These are phyloP conservation scores for Thalassaphorura encarpata DNA, from an alignment of 1,140 invertebrate species.

Conservation along the genomic window DNA sequence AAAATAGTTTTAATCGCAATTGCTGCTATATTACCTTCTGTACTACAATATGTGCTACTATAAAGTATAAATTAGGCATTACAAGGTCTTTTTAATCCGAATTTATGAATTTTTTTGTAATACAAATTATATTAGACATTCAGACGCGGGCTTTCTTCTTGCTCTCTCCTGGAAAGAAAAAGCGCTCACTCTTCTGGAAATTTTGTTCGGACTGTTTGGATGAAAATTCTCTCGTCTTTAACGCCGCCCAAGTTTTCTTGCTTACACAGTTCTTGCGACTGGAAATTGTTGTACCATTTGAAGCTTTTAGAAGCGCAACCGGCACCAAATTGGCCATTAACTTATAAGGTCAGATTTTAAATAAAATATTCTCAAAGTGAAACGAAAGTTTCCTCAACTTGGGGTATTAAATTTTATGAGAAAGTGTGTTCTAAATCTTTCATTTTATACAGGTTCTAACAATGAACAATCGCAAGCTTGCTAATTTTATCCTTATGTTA, in stretches of 20 bases:
- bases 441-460: constrained; percentile 18
- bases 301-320: constrained; percentile 60
- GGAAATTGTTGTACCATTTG: constrained; percentile 40
- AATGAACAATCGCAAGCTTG: constrained; percentile 26
- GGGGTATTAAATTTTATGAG: neutral
- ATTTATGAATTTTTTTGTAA: too few species aligned
- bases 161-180: constrained; percentile 18
- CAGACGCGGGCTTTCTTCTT: constrained; percentile 26
- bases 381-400: neutral
- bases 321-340: constrained; percentile 58
- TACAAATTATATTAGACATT: constrained; percentile 11
- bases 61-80: too few species aligned
- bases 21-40: too few species aligned
- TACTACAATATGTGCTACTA: too few species aligned
- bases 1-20: too few species aligned
- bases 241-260: constrained; percentile 24
- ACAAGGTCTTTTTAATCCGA: constrained; percentile 47
- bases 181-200: neutral
- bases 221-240: constrained; percentile 13
- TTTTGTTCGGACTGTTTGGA: constrained; percentile 21
- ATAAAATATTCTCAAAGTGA: neutral
- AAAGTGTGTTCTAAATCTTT: neutral
- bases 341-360: constrained; percentile 49
- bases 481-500: constrained; percentile 15
- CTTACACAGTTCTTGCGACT: constrained; percentile 8